These are phyloP conservation scores for Falco naumanni DNA, from an alignment of 2,797 vertebrate species.

Conservation along the genomic window DNA sequence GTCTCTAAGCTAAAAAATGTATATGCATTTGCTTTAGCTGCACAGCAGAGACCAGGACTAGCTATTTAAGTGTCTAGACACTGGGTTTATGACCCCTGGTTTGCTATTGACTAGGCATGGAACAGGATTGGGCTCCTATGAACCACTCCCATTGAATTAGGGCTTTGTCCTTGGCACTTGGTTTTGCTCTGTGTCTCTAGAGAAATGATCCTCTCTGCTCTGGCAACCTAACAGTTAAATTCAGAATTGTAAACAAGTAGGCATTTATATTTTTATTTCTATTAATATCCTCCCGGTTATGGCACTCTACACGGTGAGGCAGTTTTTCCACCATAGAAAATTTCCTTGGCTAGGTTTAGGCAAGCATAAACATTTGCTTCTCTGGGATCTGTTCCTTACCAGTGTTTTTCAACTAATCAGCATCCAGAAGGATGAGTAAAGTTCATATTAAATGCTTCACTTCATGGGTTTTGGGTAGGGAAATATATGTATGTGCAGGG, in stretches of 20 bases:
- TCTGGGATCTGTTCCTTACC: slow-evolving; percentile 68
- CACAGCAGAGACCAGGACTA: slow-evolving; percentile 1
- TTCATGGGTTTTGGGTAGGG: background rate
- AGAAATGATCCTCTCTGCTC: background rate
- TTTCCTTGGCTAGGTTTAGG: slow-evolving; percentile 75
- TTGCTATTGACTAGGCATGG: background rate
- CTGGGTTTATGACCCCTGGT: background rate
- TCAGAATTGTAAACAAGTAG: slow-evolving; percentile 51
- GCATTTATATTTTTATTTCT: slow-evolving; percentile 69
- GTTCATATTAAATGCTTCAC: slow-evolving; percentile 32
- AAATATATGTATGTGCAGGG: background rate
- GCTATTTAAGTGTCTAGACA: background rate
- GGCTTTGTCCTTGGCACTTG: background rate
- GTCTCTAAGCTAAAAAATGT: background rate
- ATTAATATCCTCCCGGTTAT: slow-evolving; percentile 68
- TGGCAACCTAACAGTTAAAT: slow-evolving; percentile 52
- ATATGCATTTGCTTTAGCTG: background rate
- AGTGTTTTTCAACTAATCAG: slow-evolving; percentile 66
- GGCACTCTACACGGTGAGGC: slow-evolving; percentile 56
- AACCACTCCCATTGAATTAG: background rate
- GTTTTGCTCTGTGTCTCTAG: background rate
- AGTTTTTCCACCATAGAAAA: slow-evolving; percentile 77
- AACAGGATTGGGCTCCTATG: background rate
- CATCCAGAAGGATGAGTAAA: slow-evolving; percentile 57
- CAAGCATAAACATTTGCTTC: slow-evolving; percentile 74